Conservation (phyloP, 2,888 invertebrate species). For the Chymomyza amoena region DNA sequence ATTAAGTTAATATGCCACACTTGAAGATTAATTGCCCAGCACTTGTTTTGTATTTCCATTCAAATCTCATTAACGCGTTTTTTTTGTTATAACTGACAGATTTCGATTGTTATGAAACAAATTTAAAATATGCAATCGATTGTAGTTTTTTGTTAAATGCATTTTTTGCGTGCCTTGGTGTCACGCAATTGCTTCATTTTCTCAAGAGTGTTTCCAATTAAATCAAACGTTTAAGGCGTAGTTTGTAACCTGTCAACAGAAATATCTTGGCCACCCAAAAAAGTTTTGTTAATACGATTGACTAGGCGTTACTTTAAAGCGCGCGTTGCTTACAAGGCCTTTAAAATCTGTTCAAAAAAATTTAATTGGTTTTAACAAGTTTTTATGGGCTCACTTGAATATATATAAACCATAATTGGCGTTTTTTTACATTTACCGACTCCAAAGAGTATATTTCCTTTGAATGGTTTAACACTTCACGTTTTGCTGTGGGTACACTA, state of each 20-base stretch:
- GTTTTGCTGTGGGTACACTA: no score
- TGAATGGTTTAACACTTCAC: no score
- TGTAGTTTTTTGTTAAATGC: conserved; percentile 27
- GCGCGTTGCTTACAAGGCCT: conserved; percentile 52
- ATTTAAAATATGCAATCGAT: conserved; percentile 32
- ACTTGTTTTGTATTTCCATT: neutral
- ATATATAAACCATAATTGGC: neutral
- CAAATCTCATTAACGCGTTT: neutral
- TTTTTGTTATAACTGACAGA: neutral
- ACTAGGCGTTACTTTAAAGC: neutral
- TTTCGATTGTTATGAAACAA: conserved; percentile 36
- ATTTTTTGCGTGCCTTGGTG: conserved; percentile 28
- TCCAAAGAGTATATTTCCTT: neutral
- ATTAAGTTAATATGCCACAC: neutral
- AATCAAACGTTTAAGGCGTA: conserved; percentile 15
- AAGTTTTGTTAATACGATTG: conserved; percentile 46
- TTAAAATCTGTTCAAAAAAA: neutral
- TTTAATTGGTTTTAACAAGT: neutral
- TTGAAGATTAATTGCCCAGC: conserved; percentile 1
- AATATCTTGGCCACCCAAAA: conserved; percentile 24
- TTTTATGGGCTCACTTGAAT: neutral
- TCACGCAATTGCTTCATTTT: conserved; percentile 42
- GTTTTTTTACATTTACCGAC: no score
- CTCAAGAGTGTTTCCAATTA: conserved; percentile 46
- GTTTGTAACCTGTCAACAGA: neutral